Base-by-base conservation (phyloP, 2,113 vertebrate species). In the Ailuropoda melanoleuca region DNA sequence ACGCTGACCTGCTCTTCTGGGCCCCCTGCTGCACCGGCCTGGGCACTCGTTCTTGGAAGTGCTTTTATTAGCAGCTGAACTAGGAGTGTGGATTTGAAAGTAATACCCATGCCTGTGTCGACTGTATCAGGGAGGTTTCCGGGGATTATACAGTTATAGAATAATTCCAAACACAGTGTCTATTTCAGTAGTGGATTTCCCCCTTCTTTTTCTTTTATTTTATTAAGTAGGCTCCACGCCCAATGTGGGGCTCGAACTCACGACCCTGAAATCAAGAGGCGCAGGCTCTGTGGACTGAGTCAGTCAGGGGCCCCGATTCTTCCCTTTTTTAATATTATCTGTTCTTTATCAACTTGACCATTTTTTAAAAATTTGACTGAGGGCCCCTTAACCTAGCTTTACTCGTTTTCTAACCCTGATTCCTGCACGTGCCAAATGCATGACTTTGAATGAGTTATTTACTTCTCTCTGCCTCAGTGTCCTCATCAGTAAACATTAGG, bases 51-150 rank as follows among this genome's bases (percentile, higher is more conserved):
- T 26, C 89, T 90, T 18, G n/a, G 34, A 92, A 90, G 64, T 68
- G 34, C 43, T 88, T 85, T 72, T 66, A 48, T 91, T 37, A 53
- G 23, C 56, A 53, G 6, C 72, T 81, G 88, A 82, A 62, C 68
- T 64, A 75, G n/a, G n/a, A n/a, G 18, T 43, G 29, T 55, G n/a
- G 60, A 50, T 94, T 94, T 58, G 72, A 94, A 92, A 92, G n/a
- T 86, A 46, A 74, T 50, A 12, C 29, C 26, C 34, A 29, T 26
- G 43, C 24, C 19, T 19, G 14, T 7, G 11, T 43, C 39, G 66
- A 84, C 46, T 23, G 9, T 24, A 26, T 58, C 24, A 13, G 7
- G 48, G 53, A 77, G 53, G 2, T 50, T 56, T 83, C 48, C 6
- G 60, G 58, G 43, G 70, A 34, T 68, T 46, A 77, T 4, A 74